phyloP scores from a whole-genome alignment of 2,888 invertebrate genomes.

The Chloroclystis v-ata region DNA sequence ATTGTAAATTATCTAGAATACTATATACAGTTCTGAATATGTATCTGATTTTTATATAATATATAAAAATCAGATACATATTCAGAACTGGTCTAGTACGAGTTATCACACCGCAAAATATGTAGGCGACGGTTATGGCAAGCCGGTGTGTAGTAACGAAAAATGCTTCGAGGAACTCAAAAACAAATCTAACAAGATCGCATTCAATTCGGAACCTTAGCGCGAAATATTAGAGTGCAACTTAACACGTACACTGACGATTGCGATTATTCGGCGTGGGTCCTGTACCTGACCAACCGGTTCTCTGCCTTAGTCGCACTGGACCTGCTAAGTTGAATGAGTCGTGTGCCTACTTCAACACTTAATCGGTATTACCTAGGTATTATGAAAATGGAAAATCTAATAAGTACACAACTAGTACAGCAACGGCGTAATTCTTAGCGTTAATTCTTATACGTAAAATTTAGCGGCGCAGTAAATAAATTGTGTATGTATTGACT shows the following conservation, averaged over 20 bases:
- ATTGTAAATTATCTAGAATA: no score
- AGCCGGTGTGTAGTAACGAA: slow-evolving; percentile 23
- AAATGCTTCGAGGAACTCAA: slow-evolving; percentile 28
- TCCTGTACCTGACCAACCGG: slow-evolving; percentile 72
- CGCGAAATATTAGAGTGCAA: slow-evolving; percentile 15
- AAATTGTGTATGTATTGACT: no score
- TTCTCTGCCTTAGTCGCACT: slow-evolving; percentile 62
- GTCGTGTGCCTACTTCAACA: slow-evolving; percentile 56
- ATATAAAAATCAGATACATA: no score
- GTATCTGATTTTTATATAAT: no score
- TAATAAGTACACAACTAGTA: no score
- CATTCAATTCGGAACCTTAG: slow-evolving; percentile 18
- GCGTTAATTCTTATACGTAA: no score
- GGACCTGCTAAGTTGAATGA: slow-evolving; percentile 73
- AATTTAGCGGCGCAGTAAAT: no score
- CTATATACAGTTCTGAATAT: not conserved
- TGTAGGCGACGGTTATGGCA: slow-evolving; percentile 29
- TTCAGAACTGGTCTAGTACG: not conserved
- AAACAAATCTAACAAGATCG: slow-evolving; percentile 18
- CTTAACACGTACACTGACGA: slow-evolving; percentile 23
- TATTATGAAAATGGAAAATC: slow-evolving; percentile 6
- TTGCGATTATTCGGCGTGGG: slow-evolving; percentile 55
- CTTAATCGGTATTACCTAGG: slow-evolving; percentile 38
- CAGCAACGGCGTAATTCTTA: no score
- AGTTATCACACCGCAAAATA: slow-evolving; percentile 15